Evolutionary conservation across 2,113 vertebrate genomes (phyloP).

Genomic region (Hyaena hyaena): DNA sequence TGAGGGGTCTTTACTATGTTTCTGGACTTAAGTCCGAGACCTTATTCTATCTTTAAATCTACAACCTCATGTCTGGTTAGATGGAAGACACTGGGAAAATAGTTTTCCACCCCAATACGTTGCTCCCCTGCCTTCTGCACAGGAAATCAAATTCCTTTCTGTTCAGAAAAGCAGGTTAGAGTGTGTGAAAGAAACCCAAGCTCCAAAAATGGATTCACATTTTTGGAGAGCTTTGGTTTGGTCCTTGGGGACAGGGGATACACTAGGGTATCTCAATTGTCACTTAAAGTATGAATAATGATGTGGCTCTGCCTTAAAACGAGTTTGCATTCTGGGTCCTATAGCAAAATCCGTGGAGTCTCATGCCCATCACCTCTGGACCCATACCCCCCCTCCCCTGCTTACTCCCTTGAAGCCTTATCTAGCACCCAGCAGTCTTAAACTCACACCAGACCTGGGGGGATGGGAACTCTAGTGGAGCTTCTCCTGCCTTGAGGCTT

Average conservation of each 20-base stretch:
- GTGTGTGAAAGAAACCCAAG: neutral
- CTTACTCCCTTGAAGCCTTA: neutral
- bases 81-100: neutral
- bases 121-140: neutral
- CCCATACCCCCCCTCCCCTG: neutral
- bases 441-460: neutral
- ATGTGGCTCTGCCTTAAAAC: slow-evolving; percentile 35
- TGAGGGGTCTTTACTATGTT: neutral
- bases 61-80: neutral
- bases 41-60: neutral
- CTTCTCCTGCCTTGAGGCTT: neutral
- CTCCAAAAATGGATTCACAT: neutral
- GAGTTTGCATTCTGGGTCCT: neutral
- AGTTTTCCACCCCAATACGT: neutral
- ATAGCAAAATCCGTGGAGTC: neutral
- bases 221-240: neutral
- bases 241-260: neutral
- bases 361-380: neutral
- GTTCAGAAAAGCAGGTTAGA: neutral
- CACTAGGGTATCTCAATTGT: neutral
- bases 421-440: neutral
- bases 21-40: neutral
- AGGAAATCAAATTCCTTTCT: neutral
- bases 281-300: neutral
- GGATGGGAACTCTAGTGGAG: fast-evolving